phyloP scores from a whole-genome alignment of 1,140 invertebrate genomes.

The Zaprionus kolodkinae region DNA sequence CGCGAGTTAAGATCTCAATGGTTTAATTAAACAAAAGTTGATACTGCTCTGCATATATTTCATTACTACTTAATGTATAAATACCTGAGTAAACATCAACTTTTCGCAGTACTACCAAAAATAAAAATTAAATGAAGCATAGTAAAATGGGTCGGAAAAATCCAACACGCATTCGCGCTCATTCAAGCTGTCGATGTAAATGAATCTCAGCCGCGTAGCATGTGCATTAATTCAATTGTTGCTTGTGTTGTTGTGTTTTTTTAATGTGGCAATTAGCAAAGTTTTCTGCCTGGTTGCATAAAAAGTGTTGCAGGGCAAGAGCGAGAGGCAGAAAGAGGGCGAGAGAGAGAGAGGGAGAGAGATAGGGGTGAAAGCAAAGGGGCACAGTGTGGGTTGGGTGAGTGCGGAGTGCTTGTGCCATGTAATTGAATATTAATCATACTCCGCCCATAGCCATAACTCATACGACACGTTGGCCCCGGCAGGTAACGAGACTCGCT shows the following conservation, averaged over 20 bases:
- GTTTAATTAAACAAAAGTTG: background rate
- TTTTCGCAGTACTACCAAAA: background rate
- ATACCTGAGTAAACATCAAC: background rate
- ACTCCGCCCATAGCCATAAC: slow-evolving; percentile 66
- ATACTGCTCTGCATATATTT: background rate
- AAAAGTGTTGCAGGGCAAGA: slow-evolving; percentile 28
- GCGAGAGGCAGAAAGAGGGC: background rate
- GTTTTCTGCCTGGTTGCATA: slow-evolving; percentile 58
- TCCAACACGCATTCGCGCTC: background rate
- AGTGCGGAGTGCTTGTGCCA: slow-evolving; percentile 57
- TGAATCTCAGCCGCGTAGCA: slow-evolving; percentile 16
- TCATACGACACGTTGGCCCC: slow-evolving; percentile 58
- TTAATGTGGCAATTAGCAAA: slow-evolving; percentile 75
- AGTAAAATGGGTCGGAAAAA: slow-evolving; percentile 50
- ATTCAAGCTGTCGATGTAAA: slow-evolving; percentile 29
- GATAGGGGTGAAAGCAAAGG: background rate
- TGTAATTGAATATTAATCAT: slow-evolving; percentile 82
- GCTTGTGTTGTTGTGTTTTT: slow-evolving; percentile 34
- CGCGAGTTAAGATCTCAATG: background rate
- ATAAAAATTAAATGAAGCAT: slow-evolving; percentile 17
- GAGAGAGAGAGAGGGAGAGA: background rate
- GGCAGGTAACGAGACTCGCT: slow-evolving; percentile 68
- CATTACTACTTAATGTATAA: background rate
- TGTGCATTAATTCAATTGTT: slow-evolving; percentile 65
- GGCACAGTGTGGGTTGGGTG: slow-evolving; percentile 7